Conservation (phyloP, 2,113 vertebrate species). For the Crotophaga sulcirostris region DNA sequence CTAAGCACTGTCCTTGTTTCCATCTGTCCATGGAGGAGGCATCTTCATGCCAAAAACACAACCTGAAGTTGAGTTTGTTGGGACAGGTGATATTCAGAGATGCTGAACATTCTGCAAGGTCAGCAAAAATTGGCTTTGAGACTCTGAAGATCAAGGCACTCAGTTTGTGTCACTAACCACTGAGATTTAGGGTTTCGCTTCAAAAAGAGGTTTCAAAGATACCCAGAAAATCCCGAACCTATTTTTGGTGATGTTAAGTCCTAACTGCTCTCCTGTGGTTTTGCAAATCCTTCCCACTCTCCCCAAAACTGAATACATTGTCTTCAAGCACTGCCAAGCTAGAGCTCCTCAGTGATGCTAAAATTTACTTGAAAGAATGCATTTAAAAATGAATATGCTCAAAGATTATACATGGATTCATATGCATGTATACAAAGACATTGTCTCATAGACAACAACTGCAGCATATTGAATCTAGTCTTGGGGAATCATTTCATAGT, state of each 20-base stretch:
- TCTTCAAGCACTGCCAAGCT: conserved; percentile 30
- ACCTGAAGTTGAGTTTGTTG: background rate
- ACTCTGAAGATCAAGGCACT: background rate
- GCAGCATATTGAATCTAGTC: conserved; percentile 36
- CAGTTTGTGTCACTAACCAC: background rate
- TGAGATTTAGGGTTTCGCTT: background rate
- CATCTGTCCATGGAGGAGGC: background rate
- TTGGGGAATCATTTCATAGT: conserved; percentile 13
- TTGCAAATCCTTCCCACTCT: background rate
- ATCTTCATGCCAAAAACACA: background rate
- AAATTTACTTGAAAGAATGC: conserved; percentile 50
- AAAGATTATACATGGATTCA: conserved; percentile 47
- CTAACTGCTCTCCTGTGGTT: background rate
- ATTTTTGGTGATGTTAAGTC: conserved; percentile 1
- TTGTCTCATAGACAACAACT: conserved; percentile 54
- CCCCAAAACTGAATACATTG: conserved; percentile 34
- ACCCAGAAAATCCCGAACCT: background rate
- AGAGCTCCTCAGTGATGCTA: conserved; percentile 27
- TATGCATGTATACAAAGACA: conserved; percentile 62
- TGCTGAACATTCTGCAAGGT: background rate
- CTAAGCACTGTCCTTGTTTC: background rate
- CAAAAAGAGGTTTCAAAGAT: background rate
- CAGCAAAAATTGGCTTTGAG: background rate
- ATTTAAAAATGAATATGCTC: conserved; percentile 49
- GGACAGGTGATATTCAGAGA: background rate